Conservation (phyloP, 92 coral and sea anemone species). For the Plumapathes pennacea region DNA sequence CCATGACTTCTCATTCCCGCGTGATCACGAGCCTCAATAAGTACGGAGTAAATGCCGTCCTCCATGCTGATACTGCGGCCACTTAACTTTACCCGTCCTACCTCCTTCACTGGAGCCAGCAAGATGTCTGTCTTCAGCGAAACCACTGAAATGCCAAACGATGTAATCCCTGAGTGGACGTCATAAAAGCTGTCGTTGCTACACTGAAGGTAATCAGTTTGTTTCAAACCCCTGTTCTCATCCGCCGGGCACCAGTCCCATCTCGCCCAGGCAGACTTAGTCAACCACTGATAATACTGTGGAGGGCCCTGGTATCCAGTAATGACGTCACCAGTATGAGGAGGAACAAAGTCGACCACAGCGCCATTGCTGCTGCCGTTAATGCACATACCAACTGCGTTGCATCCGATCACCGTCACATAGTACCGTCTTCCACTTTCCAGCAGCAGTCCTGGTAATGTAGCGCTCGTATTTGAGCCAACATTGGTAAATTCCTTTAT, state of each 20-base stretch:
- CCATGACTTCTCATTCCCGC: conserved; percentile 62
- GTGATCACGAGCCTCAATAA: conserved; percentile 67
- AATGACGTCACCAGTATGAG: conserved; percentile 66
- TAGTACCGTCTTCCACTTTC: conserved; percentile 60
- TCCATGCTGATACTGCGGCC: conserved; percentile 61
- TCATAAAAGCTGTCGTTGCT: conserved; percentile 61
- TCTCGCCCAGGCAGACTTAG: conserved; percentile 77
- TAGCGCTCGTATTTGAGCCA: conserved; percentile 46
- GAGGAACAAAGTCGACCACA: conserved; percentile 69
- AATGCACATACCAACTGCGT: conserved; percentile 75
- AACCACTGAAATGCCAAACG: conserved; percentile 65
- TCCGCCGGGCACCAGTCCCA: conserved; percentile 88
- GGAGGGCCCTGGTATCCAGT: conserved; percentile 74
- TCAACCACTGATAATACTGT: conserved; percentile 60
- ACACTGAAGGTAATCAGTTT: conserved; percentile 18
- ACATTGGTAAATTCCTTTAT: conserved; percentile 24
- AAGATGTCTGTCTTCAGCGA: conserved; percentile 43
- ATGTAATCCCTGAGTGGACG: conserved; percentile 72
- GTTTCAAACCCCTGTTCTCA: conserved; percentile 3
- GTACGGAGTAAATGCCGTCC: conserved; percentile 74
- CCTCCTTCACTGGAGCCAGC: conserved; percentile 37
- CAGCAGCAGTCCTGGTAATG: conserved; percentile 48
- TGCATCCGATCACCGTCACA: conserved; percentile 73
- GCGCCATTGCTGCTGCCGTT: conserved; percentile 82
- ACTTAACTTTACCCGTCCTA: conserved; percentile 56